Evolutionary conservation across 2,797 vertebrate genomes (phyloP).

Genomic region (Gambusia yucatana): DNA sequence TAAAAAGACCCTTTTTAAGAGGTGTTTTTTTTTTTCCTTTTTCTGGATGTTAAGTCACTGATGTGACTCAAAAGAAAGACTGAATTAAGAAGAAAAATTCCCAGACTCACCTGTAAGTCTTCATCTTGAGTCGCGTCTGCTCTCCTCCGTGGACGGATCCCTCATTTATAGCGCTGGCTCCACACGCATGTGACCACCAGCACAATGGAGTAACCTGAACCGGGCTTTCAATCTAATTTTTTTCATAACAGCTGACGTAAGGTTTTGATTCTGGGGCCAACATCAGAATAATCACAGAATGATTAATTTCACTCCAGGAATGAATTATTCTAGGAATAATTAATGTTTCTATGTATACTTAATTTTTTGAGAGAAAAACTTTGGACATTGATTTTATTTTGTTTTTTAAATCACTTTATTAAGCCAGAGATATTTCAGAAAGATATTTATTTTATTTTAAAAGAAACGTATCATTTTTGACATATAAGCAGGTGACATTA

Average conservation of each 20-base stretch:
- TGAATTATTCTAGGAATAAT: neutral
- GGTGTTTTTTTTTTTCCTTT: neutral
- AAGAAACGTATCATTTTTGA: neutral
- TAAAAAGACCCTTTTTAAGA: neutral
- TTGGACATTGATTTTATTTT: neutral
- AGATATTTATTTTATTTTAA: neutral
- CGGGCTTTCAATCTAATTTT: constrained; percentile 29
- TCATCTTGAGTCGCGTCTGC: constrained; percentile 33
- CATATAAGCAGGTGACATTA: neutral
- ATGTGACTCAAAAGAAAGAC: neutral
- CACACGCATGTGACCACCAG: constrained; percentile 61
- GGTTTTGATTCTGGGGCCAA: constrained; percentile 14
- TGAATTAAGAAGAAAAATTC: neutral
- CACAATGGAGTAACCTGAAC: constrained; percentile 73
- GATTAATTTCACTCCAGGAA: too few relatives aligned
- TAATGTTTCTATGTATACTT: neutral
- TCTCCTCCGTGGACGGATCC: constrained; percentile 9
- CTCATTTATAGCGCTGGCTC: constrained; percentile 70
- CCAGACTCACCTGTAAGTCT: constrained; percentile 61
- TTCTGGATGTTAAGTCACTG: neutral
- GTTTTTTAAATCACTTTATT: neutral
- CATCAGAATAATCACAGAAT: too few relatives aligned
- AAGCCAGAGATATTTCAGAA: neutral
- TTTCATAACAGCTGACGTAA: constrained; percentile 2
- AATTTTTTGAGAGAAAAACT: neutral